Evolutionary conservation across 2,888 invertebrate species (phyloP).

Genomic region (Pasiphila rectangulata): DNA sequence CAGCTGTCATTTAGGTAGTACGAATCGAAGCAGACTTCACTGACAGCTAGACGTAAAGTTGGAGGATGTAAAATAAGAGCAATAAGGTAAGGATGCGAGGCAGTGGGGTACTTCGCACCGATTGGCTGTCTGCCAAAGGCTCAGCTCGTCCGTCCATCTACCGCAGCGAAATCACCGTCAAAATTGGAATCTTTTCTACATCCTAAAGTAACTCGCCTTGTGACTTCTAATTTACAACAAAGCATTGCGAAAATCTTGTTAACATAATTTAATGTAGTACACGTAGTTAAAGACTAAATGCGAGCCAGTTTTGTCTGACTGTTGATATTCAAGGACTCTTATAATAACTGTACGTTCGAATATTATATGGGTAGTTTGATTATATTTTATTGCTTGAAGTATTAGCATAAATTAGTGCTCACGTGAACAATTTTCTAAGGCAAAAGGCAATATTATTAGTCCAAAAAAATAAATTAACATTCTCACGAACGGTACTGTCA

Average conservation of each 20-base stretch:
- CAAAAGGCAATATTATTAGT: neutral
- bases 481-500: slow-evolving; percentile 4
- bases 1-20: neutral
- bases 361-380: too few species aligned
- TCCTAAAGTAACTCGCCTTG: slow-evolving; percentile 35
- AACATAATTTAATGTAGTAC: neutral
- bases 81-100: slow-evolving; percentile 33
- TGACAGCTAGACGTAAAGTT: slow-evolving; percentile 25
- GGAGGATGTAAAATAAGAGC: slow-evolving; percentile 17
- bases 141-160: slow-evolving; percentile 39
- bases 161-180: slow-evolving; percentile 39
- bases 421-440: slow-evolving; percentile 1
- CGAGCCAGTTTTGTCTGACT: too few species aligned
- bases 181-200: slow-evolving; percentile 42
- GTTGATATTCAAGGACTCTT: too few species aligned
- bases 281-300: too few species aligned
- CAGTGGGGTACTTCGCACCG: slow-evolving; percentile 25
- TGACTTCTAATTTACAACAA: neutral
- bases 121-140: slow-evolving; percentile 48
- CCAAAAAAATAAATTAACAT: slow-evolving; percentile 1
- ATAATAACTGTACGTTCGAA: neutral
- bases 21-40: neutral
- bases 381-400: neutral
- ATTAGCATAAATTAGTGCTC: slow-evolving; percentile 8
- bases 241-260: too few species aligned